Percentiles rank a stretch among this genome's conserved stretches.
phyloP scores from a whole-genome alignment of 1,140 invertebrate genomes.

The Cherax quadricarinatus region DNA sequence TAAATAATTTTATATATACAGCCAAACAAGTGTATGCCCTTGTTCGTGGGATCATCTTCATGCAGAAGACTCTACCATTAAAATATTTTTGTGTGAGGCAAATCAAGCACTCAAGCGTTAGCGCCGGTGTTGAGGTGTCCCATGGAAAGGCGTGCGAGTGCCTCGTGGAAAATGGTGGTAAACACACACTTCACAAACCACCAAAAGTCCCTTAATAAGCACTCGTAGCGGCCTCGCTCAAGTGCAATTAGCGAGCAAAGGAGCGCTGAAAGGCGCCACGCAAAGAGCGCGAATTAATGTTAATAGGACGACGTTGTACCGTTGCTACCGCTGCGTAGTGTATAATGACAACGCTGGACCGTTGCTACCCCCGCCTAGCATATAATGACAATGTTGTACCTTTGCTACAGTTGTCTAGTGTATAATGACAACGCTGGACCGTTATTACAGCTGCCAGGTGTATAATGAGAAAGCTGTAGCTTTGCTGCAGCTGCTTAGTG shows the following conservation, averaged over 20 bases:
- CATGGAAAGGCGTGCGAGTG: neutral
- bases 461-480: too few species aligned
- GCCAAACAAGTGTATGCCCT: neutral
- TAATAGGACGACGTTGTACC: neutral
- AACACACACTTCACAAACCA: neutral
- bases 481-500: too few species aligned
- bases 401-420: too few species aligned
- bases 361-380: too few species aligned
- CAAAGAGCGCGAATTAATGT: neutral
- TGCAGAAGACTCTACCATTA: neutral
- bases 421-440: too few species aligned
- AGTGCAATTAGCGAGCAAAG: constrained; percentile 11
- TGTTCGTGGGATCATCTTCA: neutral
- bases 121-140: neutral
- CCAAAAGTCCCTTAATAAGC: constrained; percentile 11
- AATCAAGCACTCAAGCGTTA: neutral
- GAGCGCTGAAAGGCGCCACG: neutral
- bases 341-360: too few species aligned
- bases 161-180: neutral
- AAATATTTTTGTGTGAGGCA: neutral
- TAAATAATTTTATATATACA: neutral
- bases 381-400: too few species aligned
- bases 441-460: too few species aligned
- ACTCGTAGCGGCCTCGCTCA: neutral
- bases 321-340: too few species aligned